phyloP scores from a whole-genome alignment of 1,140 invertebrate species.

The Oryzaephilus surinamensis region DNA sequence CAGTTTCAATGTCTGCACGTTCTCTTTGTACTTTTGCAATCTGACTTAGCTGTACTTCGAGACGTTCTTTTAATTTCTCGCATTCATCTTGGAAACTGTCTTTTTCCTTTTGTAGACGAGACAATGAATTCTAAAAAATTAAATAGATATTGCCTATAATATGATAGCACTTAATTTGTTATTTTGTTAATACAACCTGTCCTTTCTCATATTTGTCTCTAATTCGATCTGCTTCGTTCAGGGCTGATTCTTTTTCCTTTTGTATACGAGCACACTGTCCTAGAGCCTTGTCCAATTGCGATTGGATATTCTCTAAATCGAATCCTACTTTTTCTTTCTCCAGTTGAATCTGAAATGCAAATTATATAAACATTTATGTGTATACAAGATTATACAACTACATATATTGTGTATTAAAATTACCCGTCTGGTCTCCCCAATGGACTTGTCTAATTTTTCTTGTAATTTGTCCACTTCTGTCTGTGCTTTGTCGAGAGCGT shows the following conservation, averaged over 20 bases:
- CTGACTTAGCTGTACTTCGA: slow-evolving; percentile 68
- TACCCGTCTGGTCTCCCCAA: slow-evolving; percentile 69
- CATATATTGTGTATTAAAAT: slow-evolving; percentile 2
- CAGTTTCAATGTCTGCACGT: slow-evolving; percentile 68
- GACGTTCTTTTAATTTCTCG: slow-evolving; percentile 67
- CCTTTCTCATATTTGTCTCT: slow-evolving; percentile 83
- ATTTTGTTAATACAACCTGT: slow-evolving; percentile 48
- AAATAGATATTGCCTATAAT: background rate
- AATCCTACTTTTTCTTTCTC: slow-evolving; percentile 83
- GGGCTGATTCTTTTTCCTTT: slow-evolving; percentile 78
- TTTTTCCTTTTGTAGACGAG: slow-evolving; percentile 76
- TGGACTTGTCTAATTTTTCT: slow-evolving; percentile 71
- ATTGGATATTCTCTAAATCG: slow-evolving; percentile 80
- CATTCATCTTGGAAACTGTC: slow-evolving; percentile 70
- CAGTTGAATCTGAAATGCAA: slow-evolving; percentile 64
- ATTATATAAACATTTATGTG: too few relatives aligned
- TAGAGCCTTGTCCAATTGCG: slow-evolving; percentile 79
- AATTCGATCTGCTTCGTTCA: slow-evolving; percentile 72
- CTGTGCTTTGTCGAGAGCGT: slow-evolving; percentile 76
- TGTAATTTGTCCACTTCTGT: slow-evolving; percentile 84
- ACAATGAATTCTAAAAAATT: slow-evolving; percentile 47
- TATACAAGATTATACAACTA: slow-evolving; percentile 3
- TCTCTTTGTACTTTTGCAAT: slow-evolving; percentile 75
- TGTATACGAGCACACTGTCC: slow-evolving; percentile 76
- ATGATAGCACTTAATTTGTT: background rate